Base-by-base conservation (phyloP, 2,888 invertebrate species). In the Disparrhopalites patrizii region DNA sequence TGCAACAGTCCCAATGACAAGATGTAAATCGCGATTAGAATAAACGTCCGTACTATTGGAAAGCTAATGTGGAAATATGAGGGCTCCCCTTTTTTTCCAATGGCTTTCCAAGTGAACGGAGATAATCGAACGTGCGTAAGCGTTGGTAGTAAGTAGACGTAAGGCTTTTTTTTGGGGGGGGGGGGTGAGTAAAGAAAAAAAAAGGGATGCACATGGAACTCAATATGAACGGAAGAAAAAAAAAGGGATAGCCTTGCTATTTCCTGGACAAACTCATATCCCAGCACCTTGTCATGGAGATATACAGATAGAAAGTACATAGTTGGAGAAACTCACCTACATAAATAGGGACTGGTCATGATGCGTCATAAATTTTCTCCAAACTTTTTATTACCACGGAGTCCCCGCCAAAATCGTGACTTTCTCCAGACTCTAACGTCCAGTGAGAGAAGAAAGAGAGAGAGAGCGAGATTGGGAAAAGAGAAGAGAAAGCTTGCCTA, bases 311-410 rank as follows among this genome's bases (percentile, higher is more conserved):
- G 4, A 2, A 20, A 3, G 20, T 23, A 25, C 23, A 3, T 20
- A 20, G 20, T 20, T 47, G 20, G 8, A 47, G 8, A 47, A 10
- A 47, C 47, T 47, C 23, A 15, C 7, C 36, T 36, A 7, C 23
- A 23, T 47, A 23, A 47, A 47, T 47, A 60, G 33, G 18, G 60
- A 61, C 15, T 61, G 60, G 60, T 30, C 60, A 61, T 50, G 50
- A 61, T 33, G 50, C 28, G 28, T 47, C 58, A 60, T 61, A 61
- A 61, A 61, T 61, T 61, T 25, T 31, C 33, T 25, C 30, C 60
- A 61, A 61, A 61, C 60, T 50, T 61, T 61, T 61, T 61, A 61
- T 61, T 50, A 31, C 60, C 60, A 58, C 27, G n/a, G 58, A 56
- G 56, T 20, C 33, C 23, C 56, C 38, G 58, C 43, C 58, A 58